Conservation (phyloP, 2,797 vertebrate genomes). For the Pteronotus mesoamericanus region DNA sequence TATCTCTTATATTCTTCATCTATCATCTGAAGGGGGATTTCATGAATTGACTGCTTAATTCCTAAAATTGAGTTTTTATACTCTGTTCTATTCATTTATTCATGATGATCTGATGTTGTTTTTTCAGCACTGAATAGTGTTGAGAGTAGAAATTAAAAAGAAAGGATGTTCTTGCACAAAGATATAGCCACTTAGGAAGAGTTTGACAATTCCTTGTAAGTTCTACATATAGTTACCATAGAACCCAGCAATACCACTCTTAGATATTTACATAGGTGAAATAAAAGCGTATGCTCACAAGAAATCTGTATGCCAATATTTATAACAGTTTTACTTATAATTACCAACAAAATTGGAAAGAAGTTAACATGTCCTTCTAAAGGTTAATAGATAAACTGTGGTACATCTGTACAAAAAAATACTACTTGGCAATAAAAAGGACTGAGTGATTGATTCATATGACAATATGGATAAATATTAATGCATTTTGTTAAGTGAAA, state of each 20-base stretch:
- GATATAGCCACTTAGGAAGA: background rate
- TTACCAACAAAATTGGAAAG: background rate
- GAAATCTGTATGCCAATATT: background rate
- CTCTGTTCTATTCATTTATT: background rate
- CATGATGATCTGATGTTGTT: background rate
- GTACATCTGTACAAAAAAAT: accelerated
- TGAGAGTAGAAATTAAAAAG: background rate
- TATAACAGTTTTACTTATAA: background rate
- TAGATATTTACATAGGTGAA: background rate
- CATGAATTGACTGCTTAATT: background rate
- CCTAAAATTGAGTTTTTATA: background rate
- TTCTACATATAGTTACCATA: background rate
- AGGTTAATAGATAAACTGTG: background rate
- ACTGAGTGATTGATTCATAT: background rate
- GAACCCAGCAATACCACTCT: background rate
- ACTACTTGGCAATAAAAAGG: background rate
- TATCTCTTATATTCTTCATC: background rate
- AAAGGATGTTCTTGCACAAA: background rate
- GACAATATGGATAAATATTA: background rate
- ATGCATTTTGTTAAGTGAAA: background rate
- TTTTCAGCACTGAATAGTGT: background rate
- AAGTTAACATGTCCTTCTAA: background rate
- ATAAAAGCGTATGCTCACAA: background rate
- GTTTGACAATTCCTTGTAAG: background rate
- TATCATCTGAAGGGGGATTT: background rate